A percentile compares a stretch with the other conserved stretches of the same genome.
phyloP scores from a whole-genome alignment of 1,140 invertebrate genomes.

The Charaxes varanes region DNA sequence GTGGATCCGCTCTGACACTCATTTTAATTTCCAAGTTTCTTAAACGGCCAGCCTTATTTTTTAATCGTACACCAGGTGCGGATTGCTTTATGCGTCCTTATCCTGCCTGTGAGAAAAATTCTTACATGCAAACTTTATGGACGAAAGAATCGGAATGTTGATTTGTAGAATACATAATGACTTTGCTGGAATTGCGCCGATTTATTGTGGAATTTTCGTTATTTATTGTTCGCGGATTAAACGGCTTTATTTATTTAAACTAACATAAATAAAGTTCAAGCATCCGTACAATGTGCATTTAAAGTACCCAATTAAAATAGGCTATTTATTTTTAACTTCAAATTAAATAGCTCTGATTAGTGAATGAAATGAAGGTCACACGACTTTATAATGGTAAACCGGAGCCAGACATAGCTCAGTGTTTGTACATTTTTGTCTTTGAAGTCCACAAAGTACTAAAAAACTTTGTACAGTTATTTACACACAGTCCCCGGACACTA shows the following conservation, averaged over 20 bases:
- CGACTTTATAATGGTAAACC: too few species aligned
- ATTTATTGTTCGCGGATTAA: slow-evolving; percentile 7
- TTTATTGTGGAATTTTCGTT: slow-evolving; percentile 17
- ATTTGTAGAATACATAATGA: slow-evolving; percentile 12
- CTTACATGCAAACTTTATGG: slow-evolving; percentile 21
- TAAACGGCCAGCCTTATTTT: slow-evolving; percentile 25
- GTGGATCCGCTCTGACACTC: slow-evolving; percentile 26
- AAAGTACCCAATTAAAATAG: background rate
- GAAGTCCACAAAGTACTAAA: too few species aligned
- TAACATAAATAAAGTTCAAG: background rate
- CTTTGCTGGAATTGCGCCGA: slow-evolving; percentile 7
- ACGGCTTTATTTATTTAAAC: background rate
- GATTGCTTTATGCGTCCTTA: slow-evolving; percentile 45
- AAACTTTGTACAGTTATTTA: too few species aligned
- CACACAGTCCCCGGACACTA: too few species aligned
- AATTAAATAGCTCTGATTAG: background rate
- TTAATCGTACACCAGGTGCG: slow-evolving; percentile 28
- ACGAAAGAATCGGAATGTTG: slow-evolving; percentile 14
- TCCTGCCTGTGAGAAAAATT: slow-evolving; percentile 36
- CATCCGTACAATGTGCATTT: background rate
- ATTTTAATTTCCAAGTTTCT: slow-evolving; percentile 25
- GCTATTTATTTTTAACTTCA: background rate
- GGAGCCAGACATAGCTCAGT: too few species aligned
- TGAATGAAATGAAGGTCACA: background rate
- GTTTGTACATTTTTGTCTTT: too few species aligned